Percentiles rank a stretch among this genome's conserved stretches.
phyloP scores from a whole-genome alignment of 2,888 invertebrate genomes.

The Cheilosia vernalis region DNA sequence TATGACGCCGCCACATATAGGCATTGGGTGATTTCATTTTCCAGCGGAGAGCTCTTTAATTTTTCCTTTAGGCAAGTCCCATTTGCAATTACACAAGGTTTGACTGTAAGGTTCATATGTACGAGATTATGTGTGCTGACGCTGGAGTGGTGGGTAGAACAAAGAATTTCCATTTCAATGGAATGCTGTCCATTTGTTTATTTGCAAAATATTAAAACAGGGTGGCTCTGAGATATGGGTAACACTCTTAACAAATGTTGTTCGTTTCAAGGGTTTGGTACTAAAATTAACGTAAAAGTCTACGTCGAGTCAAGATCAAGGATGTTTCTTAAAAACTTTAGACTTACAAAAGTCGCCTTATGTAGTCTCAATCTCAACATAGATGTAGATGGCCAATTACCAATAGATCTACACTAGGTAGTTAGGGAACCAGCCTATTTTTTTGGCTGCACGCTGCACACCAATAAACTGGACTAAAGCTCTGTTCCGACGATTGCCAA shows the following conservation, averaged over 20 bases:
- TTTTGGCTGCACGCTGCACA: no score
- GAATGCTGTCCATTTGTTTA: conserved; percentile 65
- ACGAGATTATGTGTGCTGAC: background rate
- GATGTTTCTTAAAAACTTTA: no score
- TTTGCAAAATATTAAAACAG: conserved; percentile 7
- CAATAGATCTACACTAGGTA: no score
- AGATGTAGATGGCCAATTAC: no score
- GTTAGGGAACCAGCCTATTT: no score
- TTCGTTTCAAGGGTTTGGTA: background rate
- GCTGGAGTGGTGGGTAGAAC: background rate
- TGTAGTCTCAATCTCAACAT: no score
- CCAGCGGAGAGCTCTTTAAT: conserved; percentile 45
- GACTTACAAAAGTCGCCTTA: no score
- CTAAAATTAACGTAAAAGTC: no score
- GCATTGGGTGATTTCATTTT: conserved; percentile 49
- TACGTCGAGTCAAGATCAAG: no score
- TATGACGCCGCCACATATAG: conserved; percentile 49
- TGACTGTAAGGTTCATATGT: background rate
- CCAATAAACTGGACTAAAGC: no score
- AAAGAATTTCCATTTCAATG: conserved; percentile 59
- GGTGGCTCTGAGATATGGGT: conserved; percentile 14
- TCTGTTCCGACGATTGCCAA: no score
- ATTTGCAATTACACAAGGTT: conserved; percentile 22
- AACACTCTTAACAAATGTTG: background rate
- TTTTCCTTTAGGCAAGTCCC: conserved; percentile 43